A percentile compares a stretch with the other conserved stretches of the same genome.
Evolutionary conservation across 1,140 invertebrate species (phyloP).

Genomic region (Drosophila subobscura): DNA sequence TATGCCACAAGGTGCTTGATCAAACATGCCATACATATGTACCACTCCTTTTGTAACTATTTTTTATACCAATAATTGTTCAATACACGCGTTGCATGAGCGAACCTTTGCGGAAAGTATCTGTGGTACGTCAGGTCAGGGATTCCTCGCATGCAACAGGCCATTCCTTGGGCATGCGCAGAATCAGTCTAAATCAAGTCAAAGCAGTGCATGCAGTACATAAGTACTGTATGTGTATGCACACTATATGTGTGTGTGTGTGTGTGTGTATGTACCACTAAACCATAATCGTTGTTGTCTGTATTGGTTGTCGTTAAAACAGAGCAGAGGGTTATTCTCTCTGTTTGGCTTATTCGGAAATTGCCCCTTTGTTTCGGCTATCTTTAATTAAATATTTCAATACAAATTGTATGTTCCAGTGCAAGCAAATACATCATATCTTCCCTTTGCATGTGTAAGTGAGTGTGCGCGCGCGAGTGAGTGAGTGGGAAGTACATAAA

Average conservation of each 20-base stretch:
- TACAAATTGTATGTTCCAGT: slow-evolving; percentile 3
- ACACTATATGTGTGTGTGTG: neutral
- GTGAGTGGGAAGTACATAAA: slow-evolving; percentile 11
- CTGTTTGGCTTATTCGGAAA: slow-evolving; percentile 16
- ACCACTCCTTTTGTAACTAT: slow-evolving; percentile 8
- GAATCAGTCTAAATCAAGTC: neutral
- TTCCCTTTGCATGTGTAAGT: neutral
- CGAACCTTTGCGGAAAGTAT: no score
- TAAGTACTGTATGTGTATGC: slow-evolving; percentile 7
- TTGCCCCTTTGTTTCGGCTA: slow-evolving; percentile 17
- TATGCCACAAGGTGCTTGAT: slow-evolving; percentile 27
- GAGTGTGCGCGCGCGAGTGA: slow-evolving; percentile 1
- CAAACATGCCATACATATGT: slow-evolving; percentile 15
- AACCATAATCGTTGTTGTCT: neutral
- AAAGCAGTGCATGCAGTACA: neutral
- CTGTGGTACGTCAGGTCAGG: no score
- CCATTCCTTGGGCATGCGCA: slow-evolving; percentile 8
- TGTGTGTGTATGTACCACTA: neutral
- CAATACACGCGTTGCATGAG: no score
- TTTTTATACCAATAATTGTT: neutral
- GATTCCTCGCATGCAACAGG: no score
- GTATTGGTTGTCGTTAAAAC: slow-evolving; percentile 4
- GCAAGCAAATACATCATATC: slow-evolving; percentile 9
- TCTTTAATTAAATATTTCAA: slow-evolving; percentile 7
- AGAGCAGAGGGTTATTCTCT: no score